These are phyloP conservation scores for Bambusicola thoracicus DNA, from an alignment of 2,113 vertebrate species.

Conservation along the genomic window DNA sequence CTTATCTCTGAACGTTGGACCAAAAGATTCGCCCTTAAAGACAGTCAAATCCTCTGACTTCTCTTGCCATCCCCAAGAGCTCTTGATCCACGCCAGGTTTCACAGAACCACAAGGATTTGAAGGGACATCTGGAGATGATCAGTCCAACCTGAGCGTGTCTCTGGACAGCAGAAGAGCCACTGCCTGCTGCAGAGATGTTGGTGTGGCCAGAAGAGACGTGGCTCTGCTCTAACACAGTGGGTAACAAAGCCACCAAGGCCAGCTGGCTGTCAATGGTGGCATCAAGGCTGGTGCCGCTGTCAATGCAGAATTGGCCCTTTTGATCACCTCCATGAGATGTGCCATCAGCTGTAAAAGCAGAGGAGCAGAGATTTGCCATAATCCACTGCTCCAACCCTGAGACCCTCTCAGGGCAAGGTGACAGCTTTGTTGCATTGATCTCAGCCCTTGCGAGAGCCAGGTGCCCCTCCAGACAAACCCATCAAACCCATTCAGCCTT, in stretches of 20 bases:
- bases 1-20: constrained; percentile 26
- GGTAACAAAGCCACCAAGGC: background rate
- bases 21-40: background rate
- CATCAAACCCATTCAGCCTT: background rate
- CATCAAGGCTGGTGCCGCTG: background rate
- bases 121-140: background rate
- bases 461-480: background rate
- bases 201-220: background rate
- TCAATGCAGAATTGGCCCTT: background rate
- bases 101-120: background rate
- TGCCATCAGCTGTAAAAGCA: background rate
- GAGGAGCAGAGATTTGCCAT: background rate
- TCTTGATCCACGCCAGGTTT: background rate
- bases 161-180: background rate
- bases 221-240: background rate
- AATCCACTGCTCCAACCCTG: background rate
- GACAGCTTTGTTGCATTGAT: background rate
- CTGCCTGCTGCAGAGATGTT: background rate
- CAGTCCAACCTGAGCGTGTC: background rate
- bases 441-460: background rate
- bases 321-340: background rate
- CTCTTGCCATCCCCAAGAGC: background rate
- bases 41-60: background rate
- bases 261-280: background rate
- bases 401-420: background rate